A percentile compares a stretch with the other conserved stretches of the same genome.
These are phyloP conservation scores for Trichechus manatus DNA, from an alignment of 2,113 vertebrate species.

Conservation along the genomic window DNA sequence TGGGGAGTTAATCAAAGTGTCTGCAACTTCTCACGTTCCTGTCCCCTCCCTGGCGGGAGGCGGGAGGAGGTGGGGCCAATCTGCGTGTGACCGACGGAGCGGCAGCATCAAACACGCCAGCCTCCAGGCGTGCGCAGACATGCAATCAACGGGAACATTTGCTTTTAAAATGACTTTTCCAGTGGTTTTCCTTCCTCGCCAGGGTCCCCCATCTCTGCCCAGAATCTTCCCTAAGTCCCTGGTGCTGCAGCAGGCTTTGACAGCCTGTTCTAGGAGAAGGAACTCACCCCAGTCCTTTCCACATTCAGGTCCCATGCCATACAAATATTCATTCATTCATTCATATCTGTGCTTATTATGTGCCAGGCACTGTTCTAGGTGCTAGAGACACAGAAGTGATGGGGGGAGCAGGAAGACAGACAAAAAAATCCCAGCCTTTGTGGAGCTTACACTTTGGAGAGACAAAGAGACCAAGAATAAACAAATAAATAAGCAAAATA, in stretches of 20 bases:
- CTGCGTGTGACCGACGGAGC: slow-evolving; percentile 42
- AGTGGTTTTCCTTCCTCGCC: slow-evolving; percentile 68
- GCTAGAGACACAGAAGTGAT: background rate
- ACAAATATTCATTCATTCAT: background rate
- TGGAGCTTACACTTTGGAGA: background rate
- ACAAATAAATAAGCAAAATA: slow-evolving; percentile 8
- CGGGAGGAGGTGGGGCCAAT: slow-evolving; percentile 36
- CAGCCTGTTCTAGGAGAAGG: background rate
- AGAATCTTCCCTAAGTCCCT: slow-evolving; percentile 41
- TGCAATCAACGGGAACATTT: slow-evolving; percentile 79
- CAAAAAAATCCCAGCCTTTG: background rate
- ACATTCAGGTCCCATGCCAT: background rate
- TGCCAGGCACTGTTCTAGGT: background rate
- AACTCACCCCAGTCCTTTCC: background rate
- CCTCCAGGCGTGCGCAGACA: slow-evolving; percentile 84
- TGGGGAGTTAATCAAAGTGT: slow-evolving; percentile 87
- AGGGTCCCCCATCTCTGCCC: background rate
- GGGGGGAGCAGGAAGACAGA: background rate
- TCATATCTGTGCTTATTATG: background rate
- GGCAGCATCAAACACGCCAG: slow-evolving; percentile 80
- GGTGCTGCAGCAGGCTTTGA: background rate
- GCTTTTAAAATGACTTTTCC: slow-evolving; percentile 84
- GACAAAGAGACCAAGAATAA: background rate
- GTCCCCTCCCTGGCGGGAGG: slow-evolving; percentile 72
- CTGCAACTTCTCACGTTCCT: slow-evolving; percentile 74